A percentile compares a stretch with the other conserved stretches of the same genome.
These are phyloP conservation scores for Numenius arquata DNA, from an alignment of 2,113 vertebrate species.

Conservation along the genomic window DNA sequence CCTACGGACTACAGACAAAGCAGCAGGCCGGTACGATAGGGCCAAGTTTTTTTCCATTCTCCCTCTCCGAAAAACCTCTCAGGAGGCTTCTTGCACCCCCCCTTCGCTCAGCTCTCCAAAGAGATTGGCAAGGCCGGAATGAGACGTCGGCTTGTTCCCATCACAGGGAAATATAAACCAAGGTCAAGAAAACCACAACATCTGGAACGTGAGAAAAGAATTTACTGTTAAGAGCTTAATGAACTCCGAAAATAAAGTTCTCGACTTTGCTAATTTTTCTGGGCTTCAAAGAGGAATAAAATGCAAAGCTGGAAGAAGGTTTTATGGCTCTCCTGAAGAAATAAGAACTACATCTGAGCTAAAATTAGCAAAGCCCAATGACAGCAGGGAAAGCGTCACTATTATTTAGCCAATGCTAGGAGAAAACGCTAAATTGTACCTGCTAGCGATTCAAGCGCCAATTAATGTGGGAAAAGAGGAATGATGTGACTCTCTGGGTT, in stretches of 20 bases:
- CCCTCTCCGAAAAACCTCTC: not conserved
- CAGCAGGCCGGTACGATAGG: not conserved
- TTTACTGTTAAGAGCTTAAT: constrained; percentile 79
- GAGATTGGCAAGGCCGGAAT: not conserved
- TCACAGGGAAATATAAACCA: constrained; percentile 70
- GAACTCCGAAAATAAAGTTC: constrained; percentile 82
- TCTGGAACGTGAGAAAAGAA: constrained; percentile 78
- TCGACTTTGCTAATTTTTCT: constrained; percentile 78
- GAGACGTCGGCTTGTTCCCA: constrained; percentile 51
- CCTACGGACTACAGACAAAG: not conserved
- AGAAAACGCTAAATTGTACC: constrained; percentile 37
- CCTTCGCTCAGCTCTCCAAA: not conserved
- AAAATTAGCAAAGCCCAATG: constrained; percentile 60
- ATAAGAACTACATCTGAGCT: constrained; percentile 52
- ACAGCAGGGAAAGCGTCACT: constrained; percentile 11
- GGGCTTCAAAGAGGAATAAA: constrained; percentile 74
- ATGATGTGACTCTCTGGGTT: constrained; percentile 30
- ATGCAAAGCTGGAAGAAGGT: constrained; percentile 71
- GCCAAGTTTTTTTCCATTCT: not conserved
- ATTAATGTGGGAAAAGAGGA: constrained; percentile 62
- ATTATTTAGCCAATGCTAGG: constrained; percentile 47
- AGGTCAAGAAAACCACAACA: constrained; percentile 78
- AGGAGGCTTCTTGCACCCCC: not conserved
- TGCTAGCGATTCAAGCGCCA: constrained; percentile 27
- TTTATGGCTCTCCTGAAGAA: constrained; percentile 63